phyloP scores from a whole-genome alignment of 2,113 vertebrate genomes.

The Carlito syrichta region DNA sequence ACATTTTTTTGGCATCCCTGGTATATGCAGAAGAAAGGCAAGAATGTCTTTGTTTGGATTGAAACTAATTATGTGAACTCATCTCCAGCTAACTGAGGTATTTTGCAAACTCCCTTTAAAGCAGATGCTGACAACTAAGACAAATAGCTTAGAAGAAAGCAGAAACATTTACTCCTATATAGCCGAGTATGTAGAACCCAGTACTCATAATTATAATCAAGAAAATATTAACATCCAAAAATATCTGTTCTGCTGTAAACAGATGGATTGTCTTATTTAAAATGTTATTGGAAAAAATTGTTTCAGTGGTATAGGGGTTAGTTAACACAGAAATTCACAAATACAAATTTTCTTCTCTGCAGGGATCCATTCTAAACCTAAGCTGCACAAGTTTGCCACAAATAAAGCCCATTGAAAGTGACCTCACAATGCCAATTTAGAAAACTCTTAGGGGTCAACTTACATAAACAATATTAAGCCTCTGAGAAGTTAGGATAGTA shows the following conservation, averaged over 20 bases:
- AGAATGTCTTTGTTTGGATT: background rate
- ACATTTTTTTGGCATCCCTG: too few species aligned
- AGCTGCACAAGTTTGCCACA: background rate
- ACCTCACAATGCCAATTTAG: background rate
- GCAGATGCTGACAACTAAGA: background rate
- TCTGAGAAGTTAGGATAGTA: background rate
- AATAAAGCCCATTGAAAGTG: background rate
- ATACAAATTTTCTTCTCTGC: background rate
- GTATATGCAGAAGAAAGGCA: background rate
- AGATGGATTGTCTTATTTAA: background rate
- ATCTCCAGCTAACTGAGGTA: background rate
- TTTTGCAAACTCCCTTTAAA: conserved; percentile 23
- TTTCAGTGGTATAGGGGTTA: background rate
- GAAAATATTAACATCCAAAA: background rate
- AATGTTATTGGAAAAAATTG: background rate
- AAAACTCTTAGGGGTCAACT: background rate
- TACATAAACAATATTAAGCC: background rate
- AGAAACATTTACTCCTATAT: background rate
- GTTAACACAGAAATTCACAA: background rate
- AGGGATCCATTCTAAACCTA: background rate
- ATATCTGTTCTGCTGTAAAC: background rate
- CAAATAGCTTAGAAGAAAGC: background rate
- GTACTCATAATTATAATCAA: background rate
- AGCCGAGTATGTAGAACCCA: background rate
- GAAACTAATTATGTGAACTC: background rate